Evolutionary conservation across 2,888 invertebrate genomes (phyloP).

Genomic region (Chrysina gloriosa): DNA sequence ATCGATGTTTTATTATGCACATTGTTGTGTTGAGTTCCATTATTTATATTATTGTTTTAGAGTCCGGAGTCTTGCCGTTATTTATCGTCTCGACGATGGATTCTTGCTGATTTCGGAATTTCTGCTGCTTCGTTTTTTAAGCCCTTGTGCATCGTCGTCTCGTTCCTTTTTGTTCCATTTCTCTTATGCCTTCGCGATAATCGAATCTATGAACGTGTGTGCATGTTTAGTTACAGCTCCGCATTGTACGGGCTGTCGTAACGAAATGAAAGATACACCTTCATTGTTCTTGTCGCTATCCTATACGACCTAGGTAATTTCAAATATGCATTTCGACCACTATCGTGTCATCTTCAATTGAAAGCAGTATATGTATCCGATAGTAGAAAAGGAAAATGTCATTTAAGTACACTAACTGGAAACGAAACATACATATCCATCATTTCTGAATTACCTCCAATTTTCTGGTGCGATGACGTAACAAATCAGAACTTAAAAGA

Average conservation of each 20-base stretch:
- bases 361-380: too few species aligned
- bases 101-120: constrained; percentile 52
- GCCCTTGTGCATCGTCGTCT: neutral
- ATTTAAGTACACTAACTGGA: too few species aligned
- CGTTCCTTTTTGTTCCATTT: constrained; percentile 38
- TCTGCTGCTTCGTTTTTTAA: constrained; percentile 44
- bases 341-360: too few species aligned
- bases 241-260: neutral
- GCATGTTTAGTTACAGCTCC: neutral
- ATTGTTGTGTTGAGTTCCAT: constrained; percentile 59
- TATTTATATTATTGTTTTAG: constrained; percentile 59
- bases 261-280: too few species aligned
- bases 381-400: too few species aligned
- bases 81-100: constrained; percentile 50
- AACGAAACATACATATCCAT: too few species aligned
- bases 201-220: constrained; percentile 3
- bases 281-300: too few species aligned
- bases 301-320: too few species aligned
- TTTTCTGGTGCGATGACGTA: too few species aligned
- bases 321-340: too few species aligned
- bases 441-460: too few species aligned
- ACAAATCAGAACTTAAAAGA: too few species aligned
- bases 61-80: constrained; percentile 49
- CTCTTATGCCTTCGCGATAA: constrained; percentile 16
- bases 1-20: constrained; percentile 62